A percentile compares a stretch with the other conserved stretches of the same genome.
phyloP scores from a whole-genome alignment of 2,888 invertebrate species.

The Dicyrtomina minuta region DNA sequence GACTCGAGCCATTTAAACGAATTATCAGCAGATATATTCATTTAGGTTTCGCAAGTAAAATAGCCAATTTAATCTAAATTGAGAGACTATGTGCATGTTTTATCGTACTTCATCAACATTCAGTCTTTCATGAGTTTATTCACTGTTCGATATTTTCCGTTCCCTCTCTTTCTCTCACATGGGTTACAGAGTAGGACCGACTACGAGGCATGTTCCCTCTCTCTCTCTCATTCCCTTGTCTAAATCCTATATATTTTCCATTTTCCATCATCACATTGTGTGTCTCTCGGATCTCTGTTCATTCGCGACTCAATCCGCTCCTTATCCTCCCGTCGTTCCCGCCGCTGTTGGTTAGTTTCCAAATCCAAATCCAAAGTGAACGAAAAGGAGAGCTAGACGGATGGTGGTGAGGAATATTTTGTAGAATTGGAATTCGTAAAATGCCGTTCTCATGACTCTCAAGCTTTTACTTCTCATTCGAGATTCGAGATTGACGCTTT shows the following conservation, averaged over 20 bases:
- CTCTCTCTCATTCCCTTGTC: not conserved
- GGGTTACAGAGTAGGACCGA: not conserved
- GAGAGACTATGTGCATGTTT: not conserved
- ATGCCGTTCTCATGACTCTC: not conserved
- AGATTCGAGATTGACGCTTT: not conserved
- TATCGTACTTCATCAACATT: not conserved
- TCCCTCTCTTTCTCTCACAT: not conserved
- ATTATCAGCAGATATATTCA: not conserved
- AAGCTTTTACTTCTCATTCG: not conserved
- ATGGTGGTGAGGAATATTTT: not conserved
- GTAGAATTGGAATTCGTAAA: no score
- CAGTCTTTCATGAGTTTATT: not conserved
- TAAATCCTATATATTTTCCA: not conserved
- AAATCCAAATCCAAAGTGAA: no score
- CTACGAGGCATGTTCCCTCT: no score
- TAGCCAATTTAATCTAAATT: constrained; percentile 8
- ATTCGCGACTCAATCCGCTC: not conserved
- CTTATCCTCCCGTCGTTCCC: no score
- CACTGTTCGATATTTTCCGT: not conserved
- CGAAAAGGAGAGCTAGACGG: not conserved
- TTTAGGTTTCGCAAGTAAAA: not conserved
- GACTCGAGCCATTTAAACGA: no score
- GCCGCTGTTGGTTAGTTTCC: no score
- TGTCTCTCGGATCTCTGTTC: not conserved
- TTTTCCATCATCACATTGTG: not conserved